Percentiles rank a stretch among this genome's conserved stretches.
Evolutionary conservation across 2,888 invertebrate genomes (phyloP).

Genomic region (Lutraria lutraria): DNA sequence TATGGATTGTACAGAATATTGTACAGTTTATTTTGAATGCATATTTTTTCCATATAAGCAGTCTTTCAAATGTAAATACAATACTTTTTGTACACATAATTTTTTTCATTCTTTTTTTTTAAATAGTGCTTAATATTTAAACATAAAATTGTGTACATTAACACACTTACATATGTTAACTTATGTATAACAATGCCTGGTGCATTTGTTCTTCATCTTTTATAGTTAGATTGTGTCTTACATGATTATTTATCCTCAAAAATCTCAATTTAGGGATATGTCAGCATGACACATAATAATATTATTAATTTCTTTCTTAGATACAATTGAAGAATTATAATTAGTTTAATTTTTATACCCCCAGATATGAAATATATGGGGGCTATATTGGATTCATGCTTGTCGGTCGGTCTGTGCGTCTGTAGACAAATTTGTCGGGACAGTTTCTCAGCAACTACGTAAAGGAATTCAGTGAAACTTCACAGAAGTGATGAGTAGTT

Average conservation of each 20-base stretch:
- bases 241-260: background rate
- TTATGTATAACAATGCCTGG: background rate
- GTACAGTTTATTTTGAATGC: slow-evolving; percentile 32
- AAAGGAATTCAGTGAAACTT: too few relatives aligned
- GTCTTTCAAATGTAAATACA: slow-evolving; percentile 24
- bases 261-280: background rate
- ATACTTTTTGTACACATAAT: slow-evolving; percentile 14
- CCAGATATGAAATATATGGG: too few relatives aligned
- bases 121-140: slow-evolving; percentile 21
- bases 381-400: too few relatives aligned
- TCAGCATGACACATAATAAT: too few relatives aligned
- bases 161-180: background rate
- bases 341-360: too few relatives aligned
- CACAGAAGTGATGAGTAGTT: too few relatives aligned
- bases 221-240: slow-evolving; percentile 1
- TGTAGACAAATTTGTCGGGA: too few relatives aligned
- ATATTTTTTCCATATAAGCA: slow-evolving; percentile 32
- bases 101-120: background rate
- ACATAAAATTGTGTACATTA: background rate
- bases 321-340: too few relatives aligned
- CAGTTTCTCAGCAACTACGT: too few relatives aligned
- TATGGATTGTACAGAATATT: slow-evolving; percentile 18
- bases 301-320: too few relatives aligned
- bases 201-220: background rate
- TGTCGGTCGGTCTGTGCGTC: too few relatives aligned